Evolutionary conservation across 2,797 vertebrate species (phyloP).

Genomic region (Aphelocoma californica): DNA sequence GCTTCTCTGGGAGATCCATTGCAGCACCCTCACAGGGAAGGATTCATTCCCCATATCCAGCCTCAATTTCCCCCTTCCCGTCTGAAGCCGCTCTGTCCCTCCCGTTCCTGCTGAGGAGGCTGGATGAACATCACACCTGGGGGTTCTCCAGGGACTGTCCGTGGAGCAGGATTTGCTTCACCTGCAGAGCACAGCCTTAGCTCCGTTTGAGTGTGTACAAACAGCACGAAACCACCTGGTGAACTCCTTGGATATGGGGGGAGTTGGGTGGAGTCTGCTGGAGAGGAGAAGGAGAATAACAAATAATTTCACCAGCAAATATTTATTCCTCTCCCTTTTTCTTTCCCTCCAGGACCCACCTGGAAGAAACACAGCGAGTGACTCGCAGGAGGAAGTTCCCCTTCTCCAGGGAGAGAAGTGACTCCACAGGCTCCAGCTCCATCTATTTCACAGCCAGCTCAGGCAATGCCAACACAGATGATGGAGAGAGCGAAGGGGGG

Average conservation of each 20-base stretch:
- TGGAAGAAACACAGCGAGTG: slow-evolving; percentile 85
- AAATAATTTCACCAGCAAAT: rapidly evolving
- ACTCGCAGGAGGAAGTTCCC: slow-evolving; percentile 77
- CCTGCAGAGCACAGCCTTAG: rapidly evolving
- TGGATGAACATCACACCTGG: background rate
- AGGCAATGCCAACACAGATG: slow-evolving; percentile 72
- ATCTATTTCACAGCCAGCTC: slow-evolving; percentile 92
- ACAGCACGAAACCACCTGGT: rapidly evolving
- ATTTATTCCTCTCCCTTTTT: background rate
- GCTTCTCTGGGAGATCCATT: background rate
- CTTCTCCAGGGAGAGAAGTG: slow-evolving; percentile 81
- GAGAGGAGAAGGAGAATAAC: background rate
- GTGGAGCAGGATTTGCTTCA: rapidly evolving
- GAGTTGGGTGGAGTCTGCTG: rapidly evolving
- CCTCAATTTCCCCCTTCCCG: background rate
- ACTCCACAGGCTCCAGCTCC: slow-evolving; percentile 91
- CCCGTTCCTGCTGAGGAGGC: background rate
- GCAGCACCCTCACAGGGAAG: background rate
- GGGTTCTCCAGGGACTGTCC: background rate
- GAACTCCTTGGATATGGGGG: rapidly evolving
- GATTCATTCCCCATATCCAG: background rate
- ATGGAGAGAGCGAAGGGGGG: slow-evolving; percentile 90
- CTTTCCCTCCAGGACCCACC: slow-evolving; percentile 76
- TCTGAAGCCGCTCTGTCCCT: rapidly evolving
- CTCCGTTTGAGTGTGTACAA: rapidly evolving